Evolutionary conservation across 2,888 invertebrate genomes (phyloP).

Genomic region (Deladenus siricidicola): DNA sequence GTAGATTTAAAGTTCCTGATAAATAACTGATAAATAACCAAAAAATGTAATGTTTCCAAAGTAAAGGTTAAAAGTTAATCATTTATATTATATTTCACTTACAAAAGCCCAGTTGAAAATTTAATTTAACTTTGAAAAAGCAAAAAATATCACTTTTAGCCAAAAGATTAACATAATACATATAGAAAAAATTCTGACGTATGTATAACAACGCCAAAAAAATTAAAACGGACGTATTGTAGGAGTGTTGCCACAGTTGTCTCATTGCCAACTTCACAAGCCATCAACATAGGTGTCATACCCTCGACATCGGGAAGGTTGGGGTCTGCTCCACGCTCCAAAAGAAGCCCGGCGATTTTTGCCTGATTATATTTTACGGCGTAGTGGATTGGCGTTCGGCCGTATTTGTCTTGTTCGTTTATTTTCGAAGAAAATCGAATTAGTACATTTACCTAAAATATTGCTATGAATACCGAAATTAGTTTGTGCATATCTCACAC

Average conservation of each 20-base stretch:
- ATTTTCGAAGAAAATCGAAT: not conserved
- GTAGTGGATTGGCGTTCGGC: conserved; percentile 52
- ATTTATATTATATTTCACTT: no score
- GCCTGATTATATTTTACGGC: conserved; percentile 39
- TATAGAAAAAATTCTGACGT: no score
- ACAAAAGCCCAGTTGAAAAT: no score
- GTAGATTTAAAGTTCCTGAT: no score
- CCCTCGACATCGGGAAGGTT: conserved; percentile 23
- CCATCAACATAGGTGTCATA: conserved; percentile 38
- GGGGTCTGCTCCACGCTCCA: conserved; percentile 51
- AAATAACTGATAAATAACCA: not conserved
- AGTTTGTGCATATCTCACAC: conserved; percentile 21
- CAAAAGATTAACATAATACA: no score
- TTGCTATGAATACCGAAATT: no score
- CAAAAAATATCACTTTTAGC: no score
- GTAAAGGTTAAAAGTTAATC: no score
- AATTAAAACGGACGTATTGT: conserved; percentile 12
- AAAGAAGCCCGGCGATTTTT: conserved; percentile 18
- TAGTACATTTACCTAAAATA: not conserved
- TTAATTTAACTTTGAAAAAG: no score
- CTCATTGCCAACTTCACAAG: conserved; percentile 40
- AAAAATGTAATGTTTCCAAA: no score
- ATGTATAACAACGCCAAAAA: no score
- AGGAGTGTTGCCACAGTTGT: conserved; percentile 15
- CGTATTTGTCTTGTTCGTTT: conserved; percentile 52